phyloP scores from a whole-genome alignment of 64 coral and sea anemone genomes.

The Dendrophyllia cribrosa region DNA sequence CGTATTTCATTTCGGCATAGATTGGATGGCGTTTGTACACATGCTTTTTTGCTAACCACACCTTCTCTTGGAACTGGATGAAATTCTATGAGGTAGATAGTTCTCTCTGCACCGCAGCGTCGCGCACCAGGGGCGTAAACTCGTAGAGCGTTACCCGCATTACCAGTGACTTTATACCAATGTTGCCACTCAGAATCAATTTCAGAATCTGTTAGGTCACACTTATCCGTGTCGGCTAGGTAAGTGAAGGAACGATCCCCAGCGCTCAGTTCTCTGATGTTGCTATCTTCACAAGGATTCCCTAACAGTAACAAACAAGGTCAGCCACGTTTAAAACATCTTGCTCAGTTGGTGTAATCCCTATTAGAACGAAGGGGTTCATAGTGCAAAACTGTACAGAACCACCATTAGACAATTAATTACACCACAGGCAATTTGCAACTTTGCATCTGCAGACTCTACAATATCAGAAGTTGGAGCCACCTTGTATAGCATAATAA shows the following conservation, averaged over 20 bases:
- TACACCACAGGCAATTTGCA: no score
- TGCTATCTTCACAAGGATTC: not conserved
- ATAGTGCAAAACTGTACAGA: no score
- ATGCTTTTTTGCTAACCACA: not conserved
- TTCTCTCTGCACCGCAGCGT: not conserved
- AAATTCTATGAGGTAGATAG: not conserved
- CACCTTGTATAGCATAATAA: no score
- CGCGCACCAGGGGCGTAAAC: not conserved
- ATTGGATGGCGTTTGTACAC: not conserved
- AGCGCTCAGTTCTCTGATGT: not conserved
- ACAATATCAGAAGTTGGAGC: no score
- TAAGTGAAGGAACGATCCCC: not conserved
- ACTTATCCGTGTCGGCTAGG: not conserved
- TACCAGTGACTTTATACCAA: not conserved
- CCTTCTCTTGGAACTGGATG: not conserved
- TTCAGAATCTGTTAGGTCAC: not conserved
- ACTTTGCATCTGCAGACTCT: no score
- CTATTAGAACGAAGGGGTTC: no score
- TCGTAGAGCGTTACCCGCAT: not conserved
- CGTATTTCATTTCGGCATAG: not conserved
- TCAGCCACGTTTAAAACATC: no score
- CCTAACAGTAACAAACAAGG: not conserved
- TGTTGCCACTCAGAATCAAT: not conserved
- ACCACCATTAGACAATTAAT: no score
- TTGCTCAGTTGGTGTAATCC: no score